Percentiles rank a stretch among this genome's conserved stretches.
Conservation (phyloP, 2,113 vertebrate species). For the Tringa solitaria region DNA sequence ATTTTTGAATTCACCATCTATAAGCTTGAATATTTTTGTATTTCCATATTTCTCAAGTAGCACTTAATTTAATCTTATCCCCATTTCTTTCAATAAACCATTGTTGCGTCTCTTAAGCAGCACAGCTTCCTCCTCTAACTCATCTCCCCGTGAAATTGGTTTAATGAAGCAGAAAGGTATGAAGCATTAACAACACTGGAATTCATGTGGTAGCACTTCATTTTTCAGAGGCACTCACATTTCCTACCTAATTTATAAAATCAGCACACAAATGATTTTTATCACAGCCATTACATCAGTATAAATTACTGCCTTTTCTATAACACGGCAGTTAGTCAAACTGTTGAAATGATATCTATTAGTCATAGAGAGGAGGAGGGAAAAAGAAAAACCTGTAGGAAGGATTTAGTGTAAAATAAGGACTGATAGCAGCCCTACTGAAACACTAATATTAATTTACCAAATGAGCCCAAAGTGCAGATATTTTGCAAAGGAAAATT, state of each 20-base stretch:
- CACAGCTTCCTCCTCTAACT: constrained; percentile 98
- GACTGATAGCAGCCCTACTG: constrained; percentile 57
- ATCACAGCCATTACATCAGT: constrained; percentile 94
- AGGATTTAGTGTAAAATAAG: constrained; percentile 70
- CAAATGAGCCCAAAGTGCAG: constrained; percentile 59
- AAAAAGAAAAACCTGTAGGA: constrained; percentile 49
- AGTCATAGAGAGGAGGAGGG: constrained; percentile 65
- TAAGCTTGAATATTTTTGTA: constrained; percentile 80
- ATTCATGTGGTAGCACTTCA: constrained; percentile 95
- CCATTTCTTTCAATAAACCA: constrained; percentile 97
- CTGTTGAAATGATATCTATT: constrained; percentile 79
- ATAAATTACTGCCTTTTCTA: constrained; percentile 90
- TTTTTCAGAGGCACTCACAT: constrained; percentile 89
- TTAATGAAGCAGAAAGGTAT: constrained; percentile 99
- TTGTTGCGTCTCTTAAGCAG: constrained; percentile 93
- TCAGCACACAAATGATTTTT: constrained; percentile 94
- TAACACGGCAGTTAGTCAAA: constrained; percentile 81
- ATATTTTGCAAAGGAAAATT: constrained; percentile 70
- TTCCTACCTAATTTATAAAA: constrained; percentile 95
- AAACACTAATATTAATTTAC: constrained; percentile 76
- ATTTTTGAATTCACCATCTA: constrained; percentile 80
- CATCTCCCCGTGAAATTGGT: constrained; percentile 99
- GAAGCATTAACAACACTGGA: constrained; percentile 98
- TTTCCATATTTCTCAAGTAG: constrained; percentile 94
- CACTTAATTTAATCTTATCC: constrained; percentile 99